Base-by-base conservation (phyloP, 1,140 invertebrate species). In the Odontomachus brunneus region DNA sequence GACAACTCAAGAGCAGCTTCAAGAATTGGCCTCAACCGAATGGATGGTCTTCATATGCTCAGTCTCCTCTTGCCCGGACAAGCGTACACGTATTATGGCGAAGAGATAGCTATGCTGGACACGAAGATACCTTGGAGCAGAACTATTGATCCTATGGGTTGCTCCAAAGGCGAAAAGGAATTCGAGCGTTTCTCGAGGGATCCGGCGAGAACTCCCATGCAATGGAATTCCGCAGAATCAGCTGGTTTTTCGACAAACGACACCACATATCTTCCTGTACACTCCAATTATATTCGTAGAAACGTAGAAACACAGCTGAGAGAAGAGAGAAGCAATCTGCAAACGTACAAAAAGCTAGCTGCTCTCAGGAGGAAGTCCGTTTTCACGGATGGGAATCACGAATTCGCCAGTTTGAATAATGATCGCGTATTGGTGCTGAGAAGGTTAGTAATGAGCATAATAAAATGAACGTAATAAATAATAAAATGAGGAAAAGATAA, bases 61-160 rank as follows among this genome's bases (percentile, higher is more conserved):
- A 95, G 95, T 19, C 92, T 97, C 49, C 89, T 97, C 0, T 89
- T 98, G 33, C 97, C 97, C 38, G 97, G 97, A 0, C 96, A 97
- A 48, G 95, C 96, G 2, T 95, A 97, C 3, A 96, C 96, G 59
- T 98, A 97, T 91, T 97, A 97, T 93, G 97, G 96, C 12, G 96
- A 97, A 89, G 96, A 97, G 88, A 95, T 97, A 29, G 96, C 95
- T 11, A 97, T 98, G 96, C 89, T 94, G 29, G 95, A 97, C 91
- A 94, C 94, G 44, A 88, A 93, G 0, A 92, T 95, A 14, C 90
- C 89, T 26, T 96, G 95, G 94, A 84, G 93, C 48, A 93, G 95
- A n/a, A 96, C 95, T 0, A 90, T 94, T 17, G 95, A 96, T 90
- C 95, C 95, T 0, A 92, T 94, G 29, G 95, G 94, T n/a, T 94